Evolutionary conservation across 2,797 vertebrate species (phyloP), one percentile per base, ranked within the genome.

Genomic region (Sebastes oblongus): DNA sequence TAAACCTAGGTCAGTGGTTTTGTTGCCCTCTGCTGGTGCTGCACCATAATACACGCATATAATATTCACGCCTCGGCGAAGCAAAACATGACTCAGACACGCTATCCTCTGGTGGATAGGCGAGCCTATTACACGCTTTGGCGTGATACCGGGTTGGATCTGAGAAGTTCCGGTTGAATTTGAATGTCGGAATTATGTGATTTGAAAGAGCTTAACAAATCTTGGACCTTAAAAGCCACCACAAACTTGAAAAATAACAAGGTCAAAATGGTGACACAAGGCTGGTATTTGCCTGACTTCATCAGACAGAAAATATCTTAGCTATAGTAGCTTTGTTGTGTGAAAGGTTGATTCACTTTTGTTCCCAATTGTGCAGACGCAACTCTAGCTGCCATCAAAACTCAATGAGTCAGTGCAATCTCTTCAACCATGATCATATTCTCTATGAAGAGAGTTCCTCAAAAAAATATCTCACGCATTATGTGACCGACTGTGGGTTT

Each of bases 331-430:
- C n/a, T 67, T 16, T 22, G 42, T 27, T 3, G 2, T 39, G 29
- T 54, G 58, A 66, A 78, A 58, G 62, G 54, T 61, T 58, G 68
- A 42, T 75, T 50, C 42, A 34, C 24, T 10, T 22, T 20, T 4
- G 25, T 62, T 60, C 16, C 65, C 29, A 69, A 68, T 66, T 60
- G 59, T 70, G 64, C 20, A 50, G 56, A 72, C 16, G 34, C 56
- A 59, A 55, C 39, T 54, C 2, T 2, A 39, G 46, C 36, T 56
- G 59, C 34, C 67, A 68, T 60, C 58, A 73, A 30, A 69, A 18
- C 50, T 72, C 30, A 73, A 25, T 46, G 74, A 75, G 18, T 77
- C 70, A 62, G 9, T 24, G 29, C 60, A 73, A 56, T 66, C 54
- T 59, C 4, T 62, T 39, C 18, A 20, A 52, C 20, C 46, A 22